These are phyloP conservation scores for Polyploca ridens DNA, from an alignment of 2,888 invertebrate genomes.

Conservation along the genomic window DNA sequence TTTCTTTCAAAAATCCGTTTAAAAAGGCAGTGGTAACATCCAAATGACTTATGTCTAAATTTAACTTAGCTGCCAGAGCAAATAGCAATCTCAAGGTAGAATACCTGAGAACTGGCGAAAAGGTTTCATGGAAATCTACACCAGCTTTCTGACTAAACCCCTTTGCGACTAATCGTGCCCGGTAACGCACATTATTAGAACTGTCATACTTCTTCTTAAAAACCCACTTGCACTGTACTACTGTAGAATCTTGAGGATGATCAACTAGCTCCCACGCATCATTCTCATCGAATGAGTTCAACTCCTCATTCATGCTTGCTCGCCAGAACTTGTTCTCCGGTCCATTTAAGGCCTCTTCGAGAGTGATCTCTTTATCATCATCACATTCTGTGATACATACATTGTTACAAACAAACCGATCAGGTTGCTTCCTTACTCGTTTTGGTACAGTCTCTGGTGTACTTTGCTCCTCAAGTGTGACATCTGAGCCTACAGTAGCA, in stretches of 20 bases:
- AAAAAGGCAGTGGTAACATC: constrained; percentile 27
- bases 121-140: constrained; percentile 23
- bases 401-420: neutral
- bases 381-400: neutral
- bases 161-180: constrained; percentile 24
- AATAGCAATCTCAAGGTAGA: constrained; percentile 28
- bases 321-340: constrained; percentile 20
- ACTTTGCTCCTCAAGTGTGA: neutral
- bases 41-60: constrained; percentile 20
- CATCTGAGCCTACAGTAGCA: neutral
- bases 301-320: constrained; percentile 18
- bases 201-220: constrained; percentile 23
- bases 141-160: constrained; percentile 23
- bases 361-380: neutral
- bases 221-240: constrained; percentile 19
- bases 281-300: constrained; percentile 20
- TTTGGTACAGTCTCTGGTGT: neutral
- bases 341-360: constrained; percentile 18
- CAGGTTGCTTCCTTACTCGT: neutral
- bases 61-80: constrained; percentile 18
- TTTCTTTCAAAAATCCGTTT: constrained; percentile 23
- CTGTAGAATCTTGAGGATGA: constrained; percentile 13
- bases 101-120: constrained; percentile 21
- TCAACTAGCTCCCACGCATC: constrained; percentile 20
- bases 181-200: constrained; percentile 21